A percentile compares a stretch with the other conserved stretches of the same genome.
phyloP scores from a whole-genome alignment of 2,113 vertebrate genomes.

The Eulemur macaco region DNA sequence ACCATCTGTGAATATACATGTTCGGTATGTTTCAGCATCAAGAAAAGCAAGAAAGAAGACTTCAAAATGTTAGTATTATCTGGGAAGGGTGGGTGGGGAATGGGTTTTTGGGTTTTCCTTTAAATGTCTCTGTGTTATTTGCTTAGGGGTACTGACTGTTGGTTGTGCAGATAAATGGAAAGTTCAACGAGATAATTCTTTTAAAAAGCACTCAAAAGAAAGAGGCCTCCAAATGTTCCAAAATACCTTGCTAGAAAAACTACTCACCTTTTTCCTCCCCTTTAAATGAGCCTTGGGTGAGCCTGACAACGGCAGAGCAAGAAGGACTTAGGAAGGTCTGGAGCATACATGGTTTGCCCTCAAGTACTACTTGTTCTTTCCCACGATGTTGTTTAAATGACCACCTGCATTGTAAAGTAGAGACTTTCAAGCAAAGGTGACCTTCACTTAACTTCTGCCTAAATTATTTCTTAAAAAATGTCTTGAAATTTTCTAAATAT shows the following conservation, averaged over 20 bases:
- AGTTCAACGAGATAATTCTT: not conserved
- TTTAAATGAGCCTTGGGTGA: not conserved
- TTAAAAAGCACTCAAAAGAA: not conserved
- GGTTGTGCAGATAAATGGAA: not conserved
- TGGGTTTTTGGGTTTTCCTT: not conserved
- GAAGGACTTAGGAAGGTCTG: not conserved
- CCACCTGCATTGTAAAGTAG: not conserved
- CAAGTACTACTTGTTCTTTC: not conserved
- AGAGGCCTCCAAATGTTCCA: not conserved
- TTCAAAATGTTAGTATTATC: not conserved
- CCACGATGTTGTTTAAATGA: not conserved
- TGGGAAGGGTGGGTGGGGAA: not conserved
- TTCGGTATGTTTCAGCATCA: not conserved
- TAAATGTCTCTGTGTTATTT: not conserved
- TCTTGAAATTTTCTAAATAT: not conserved
- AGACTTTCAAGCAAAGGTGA: not conserved
- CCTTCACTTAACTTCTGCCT: not conserved
- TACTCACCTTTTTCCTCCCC: rapidly evolving
- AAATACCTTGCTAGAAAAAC: not conserved
- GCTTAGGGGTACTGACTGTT: not conserved
- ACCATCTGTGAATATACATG: not conserved
- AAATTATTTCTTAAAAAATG: not conserved
- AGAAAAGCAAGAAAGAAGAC: not conserved
- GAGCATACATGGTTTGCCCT: not conserved
- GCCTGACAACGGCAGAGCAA: not conserved